Evolutionary conservation across 2,888 invertebrate genomes (phyloP), one percentile per base, ranked within the genome.

Genomic region (Glyphotaelius pellucidus): DNA sequence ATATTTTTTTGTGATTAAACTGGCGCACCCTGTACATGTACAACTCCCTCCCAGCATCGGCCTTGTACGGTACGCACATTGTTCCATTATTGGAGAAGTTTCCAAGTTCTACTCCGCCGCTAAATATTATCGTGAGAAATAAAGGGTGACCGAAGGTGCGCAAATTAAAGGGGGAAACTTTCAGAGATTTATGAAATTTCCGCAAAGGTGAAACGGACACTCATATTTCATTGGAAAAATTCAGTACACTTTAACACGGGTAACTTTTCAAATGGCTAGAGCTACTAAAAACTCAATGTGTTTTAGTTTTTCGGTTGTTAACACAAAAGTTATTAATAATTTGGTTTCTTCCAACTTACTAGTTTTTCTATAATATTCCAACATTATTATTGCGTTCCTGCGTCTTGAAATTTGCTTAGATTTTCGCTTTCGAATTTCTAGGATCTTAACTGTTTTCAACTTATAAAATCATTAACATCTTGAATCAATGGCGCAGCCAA

Each of bases 81-180:
- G 67, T 67, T 19, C 81, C 31, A 31, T 81, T 81, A 81, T 81
- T 81, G 31, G 30, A 32, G 32, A 81, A 81, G 81, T 81, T 81
- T 81, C 81, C 19, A 31, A 19, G 19, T 25, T 19, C 67, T n/a
- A n/a, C 67, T 67, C 32, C 25, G 81, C 81, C 31, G 67, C 67
- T 32, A 81, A 81, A 81, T 81, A 31, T 81, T 31, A 81, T 81
- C 31, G 81, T 31, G 81, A 81, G 81, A 14, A 81, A 67, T 67
- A 81, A 81, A 31, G 81, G 81, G 31, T 81, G 32, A 81, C 30
- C 81, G 19, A 81, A 32, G 32, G 32, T 31, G 30, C 19, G 32
- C 81, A 31, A 81, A 81, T 32, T 32, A 81, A 81, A 81, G 81
- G 81, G 7, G 9, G 25, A 67, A 67, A 67, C 67, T 67, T n/a